Conservation (phyloP, 1,140 invertebrate species). For the Saccostrea cuccullata region DNA sequence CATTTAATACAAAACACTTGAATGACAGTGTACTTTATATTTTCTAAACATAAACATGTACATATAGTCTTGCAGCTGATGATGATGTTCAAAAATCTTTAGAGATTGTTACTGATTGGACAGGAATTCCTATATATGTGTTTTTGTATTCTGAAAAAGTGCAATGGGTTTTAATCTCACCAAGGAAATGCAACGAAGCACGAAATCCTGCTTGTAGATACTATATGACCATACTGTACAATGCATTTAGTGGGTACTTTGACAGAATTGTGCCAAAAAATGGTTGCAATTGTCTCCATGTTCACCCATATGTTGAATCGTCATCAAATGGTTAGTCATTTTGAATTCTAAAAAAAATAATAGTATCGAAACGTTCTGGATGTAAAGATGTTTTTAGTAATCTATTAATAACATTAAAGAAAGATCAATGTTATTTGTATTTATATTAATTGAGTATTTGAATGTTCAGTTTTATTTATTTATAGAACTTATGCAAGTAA, state of each 20-base stretch:
- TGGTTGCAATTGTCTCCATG: conserved; percentile 17
- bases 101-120: background rate
- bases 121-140: background rate
- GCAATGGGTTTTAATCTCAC: background rate
- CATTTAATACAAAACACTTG: no score
- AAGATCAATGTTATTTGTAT: background rate
- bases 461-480: no score
- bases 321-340: background rate
- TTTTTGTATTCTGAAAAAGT: background rate
- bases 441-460: no score
- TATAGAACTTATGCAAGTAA: background rate
- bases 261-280: background rate
- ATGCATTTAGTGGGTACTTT: background rate
- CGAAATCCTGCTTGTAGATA: background rate
- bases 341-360: no score
- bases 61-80: no score
- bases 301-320: background rate
- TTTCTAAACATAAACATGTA: no score
- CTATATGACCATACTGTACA: background rate
- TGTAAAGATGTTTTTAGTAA: background rate
- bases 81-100: background rate
- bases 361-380: no score
- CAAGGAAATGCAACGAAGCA: background rate
- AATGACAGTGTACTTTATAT: no score
- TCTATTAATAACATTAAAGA: background rate